phyloP scores from a whole-genome alignment of 2,797 vertebrate species.

The Sebastes itinus region DNA sequence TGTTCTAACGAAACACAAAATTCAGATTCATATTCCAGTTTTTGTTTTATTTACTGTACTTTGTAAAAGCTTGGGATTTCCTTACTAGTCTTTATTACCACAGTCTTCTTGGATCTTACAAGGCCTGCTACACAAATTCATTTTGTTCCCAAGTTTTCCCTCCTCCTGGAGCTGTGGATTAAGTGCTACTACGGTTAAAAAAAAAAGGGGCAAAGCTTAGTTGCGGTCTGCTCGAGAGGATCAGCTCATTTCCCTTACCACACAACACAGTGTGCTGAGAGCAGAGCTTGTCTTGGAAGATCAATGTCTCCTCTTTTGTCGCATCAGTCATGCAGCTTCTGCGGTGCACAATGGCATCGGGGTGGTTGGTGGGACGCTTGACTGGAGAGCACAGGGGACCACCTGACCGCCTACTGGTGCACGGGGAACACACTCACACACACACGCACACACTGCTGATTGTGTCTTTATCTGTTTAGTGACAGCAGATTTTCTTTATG shows the following conservation, averaged over 20 bases:
- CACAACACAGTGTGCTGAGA: conserved; percentile 63
- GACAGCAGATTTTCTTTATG: conserved; percentile 74
- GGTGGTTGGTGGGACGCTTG: conserved; percentile 63
- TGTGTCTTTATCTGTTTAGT: conserved; percentile 72
- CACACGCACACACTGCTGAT: conserved; percentile 56
- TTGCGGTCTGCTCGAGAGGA: conserved; percentile 72
- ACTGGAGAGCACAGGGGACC: conserved; percentile 76
- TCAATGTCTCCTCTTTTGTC: conserved; percentile 80
- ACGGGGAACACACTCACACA: conserved; percentile 42
- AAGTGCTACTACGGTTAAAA: conserved; percentile 48
- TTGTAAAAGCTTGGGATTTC: conserved; percentile 19
- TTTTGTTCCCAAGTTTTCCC: conserved; percentile 54
- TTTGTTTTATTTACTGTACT: conserved; percentile 28
- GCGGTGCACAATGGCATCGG: conserved; percentile 70
- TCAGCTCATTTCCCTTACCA: conserved; percentile 77
- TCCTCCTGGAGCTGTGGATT: conserved; percentile 66
- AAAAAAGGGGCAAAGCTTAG: conserved; percentile 69
- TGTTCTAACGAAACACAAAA: conserved; percentile 22
- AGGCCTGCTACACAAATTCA: conserved; percentile 45
- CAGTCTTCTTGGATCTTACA: conserved; percentile 48
- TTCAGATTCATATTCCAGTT: conserved; percentile 28
- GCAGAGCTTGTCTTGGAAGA: conserved; percentile 72
- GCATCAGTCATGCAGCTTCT: conserved; percentile 77
- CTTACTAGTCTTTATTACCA: conserved; percentile 30
- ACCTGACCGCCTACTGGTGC: conserved; percentile 79